Conservation (phyloP, 2,888 invertebrate genomes). For the Acanthosepion esculentum region DNA sequence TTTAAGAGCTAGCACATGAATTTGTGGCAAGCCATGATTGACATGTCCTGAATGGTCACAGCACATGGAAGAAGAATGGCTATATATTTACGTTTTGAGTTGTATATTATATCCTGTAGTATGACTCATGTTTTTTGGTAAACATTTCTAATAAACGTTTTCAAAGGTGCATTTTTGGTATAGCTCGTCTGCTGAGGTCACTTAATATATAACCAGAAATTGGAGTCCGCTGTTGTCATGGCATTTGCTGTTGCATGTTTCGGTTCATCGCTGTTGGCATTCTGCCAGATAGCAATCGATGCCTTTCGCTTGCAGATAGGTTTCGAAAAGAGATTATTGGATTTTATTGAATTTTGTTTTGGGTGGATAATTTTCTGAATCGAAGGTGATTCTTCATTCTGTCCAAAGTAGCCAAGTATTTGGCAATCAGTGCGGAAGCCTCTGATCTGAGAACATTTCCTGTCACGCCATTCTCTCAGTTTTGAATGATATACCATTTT, state of each 20-base stretch:
- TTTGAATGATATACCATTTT: not conserved
- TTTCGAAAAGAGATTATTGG: not conserved
- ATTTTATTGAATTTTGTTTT: conserved; percentile 33
- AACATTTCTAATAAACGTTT: too few relatives aligned
- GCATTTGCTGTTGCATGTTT: not conserved
- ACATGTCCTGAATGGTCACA: too few relatives aligned
- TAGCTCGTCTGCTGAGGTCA: too few relatives aligned
- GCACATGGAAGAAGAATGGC: too few relatives aligned
- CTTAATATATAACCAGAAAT: not conserved
- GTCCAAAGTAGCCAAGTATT: not conserved
- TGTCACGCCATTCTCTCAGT: not conserved
- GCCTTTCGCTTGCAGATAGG: not conserved
- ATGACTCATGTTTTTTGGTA: too few relatives aligned
- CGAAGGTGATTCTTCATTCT: not conserved
- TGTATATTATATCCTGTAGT: too few relatives aligned
- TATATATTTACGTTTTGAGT: too few relatives aligned
- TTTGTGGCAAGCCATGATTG: too few relatives aligned
- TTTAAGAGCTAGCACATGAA: too few relatives aligned
- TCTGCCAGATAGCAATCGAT: not conserved
- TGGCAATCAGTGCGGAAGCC: not conserved
- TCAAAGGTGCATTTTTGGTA: too few relatives aligned
- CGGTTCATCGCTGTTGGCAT: not conserved
- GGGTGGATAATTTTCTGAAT: not conserved
- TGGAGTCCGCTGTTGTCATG: not conserved
- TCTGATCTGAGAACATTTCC: not conserved